Percentiles rank a stretch among this genome's conserved stretches.
Evolutionary conservation across 2,888 invertebrate genomes (phyloP).

Genomic region (Philonicus albiceps): DNA sequence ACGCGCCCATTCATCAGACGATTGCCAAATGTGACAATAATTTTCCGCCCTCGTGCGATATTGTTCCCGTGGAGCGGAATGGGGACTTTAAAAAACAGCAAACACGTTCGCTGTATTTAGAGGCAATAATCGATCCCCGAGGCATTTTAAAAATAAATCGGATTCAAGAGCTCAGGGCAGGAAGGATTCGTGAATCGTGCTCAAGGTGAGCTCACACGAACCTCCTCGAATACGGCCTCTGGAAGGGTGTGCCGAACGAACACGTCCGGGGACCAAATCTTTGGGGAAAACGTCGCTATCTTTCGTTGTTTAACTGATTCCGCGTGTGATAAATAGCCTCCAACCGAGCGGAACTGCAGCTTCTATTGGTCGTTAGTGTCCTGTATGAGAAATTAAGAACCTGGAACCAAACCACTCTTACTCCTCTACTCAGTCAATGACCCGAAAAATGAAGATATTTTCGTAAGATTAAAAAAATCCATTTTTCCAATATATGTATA

Average conservation of each 20-base stretch:
- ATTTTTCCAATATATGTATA: too few species aligned
- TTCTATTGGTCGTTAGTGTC: not conserved
- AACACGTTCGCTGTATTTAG: constrained; percentile 44
- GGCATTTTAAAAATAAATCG: constrained; percentile 51
- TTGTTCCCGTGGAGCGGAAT: not conserved
- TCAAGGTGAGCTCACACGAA: constrained; percentile 9
- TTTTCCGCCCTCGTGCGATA: constrained; percentile 8
- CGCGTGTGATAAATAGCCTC: constrained; percentile 38
- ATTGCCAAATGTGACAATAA: constrained; percentile 41
- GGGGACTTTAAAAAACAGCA: constrained; percentile 18
- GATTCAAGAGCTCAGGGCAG: constrained; percentile 34
- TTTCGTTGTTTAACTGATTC: constrained; percentile 36
- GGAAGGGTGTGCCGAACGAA: not conserved
- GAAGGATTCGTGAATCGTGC: not conserved
- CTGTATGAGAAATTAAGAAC: not conserved
- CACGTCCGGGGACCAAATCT: not conserved
- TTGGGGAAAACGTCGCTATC: constrained; percentile 32
- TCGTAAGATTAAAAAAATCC: not conserved
- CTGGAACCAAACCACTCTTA: not conserved
- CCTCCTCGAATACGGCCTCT: constrained; percentile 12
- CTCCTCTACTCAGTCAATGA: not conserved
- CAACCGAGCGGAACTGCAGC: not conserved
- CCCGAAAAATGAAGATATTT: not conserved
- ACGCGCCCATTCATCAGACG: constrained; percentile 23
- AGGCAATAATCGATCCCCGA: constrained; percentile 50